Base-by-base conservation (phyloP, 2,797 vertebrate species). In the Periophthalmus magnuspinnatus region DNA sequence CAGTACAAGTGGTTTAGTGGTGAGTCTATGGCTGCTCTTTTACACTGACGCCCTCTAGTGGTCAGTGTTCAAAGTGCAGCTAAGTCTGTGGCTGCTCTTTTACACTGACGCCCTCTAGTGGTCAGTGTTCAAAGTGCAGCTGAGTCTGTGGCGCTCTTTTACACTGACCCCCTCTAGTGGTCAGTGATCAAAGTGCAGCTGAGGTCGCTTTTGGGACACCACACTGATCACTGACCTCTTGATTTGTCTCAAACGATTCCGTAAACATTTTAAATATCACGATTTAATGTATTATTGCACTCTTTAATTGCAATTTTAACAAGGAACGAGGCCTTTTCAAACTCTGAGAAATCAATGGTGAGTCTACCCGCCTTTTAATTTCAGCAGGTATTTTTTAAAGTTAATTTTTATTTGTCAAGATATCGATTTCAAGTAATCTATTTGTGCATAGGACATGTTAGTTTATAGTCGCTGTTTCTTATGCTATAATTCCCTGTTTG, bases 121-220 rank as follows among this genome's bases (percentile, higher is more conserved):
- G n/a, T n/a, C n/a, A n/a, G n/a, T n/a, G n/a, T n/a, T n/a, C n/a
- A n/a, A n/a, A n/a, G n/a, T n/a, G n/a, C n/a, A n/a, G n/a, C n/a
- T 28, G 28, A 28, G 28, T 28, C 1, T 28, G 28, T 28, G 28
- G 28, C 41, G 32, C 21, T 41, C 28, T 38, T 24, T 19, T 16
- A 33, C 67, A 47, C 67, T 69, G 21, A 24, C 34, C 13, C 68
- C 68, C 47, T 52, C 58, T 63, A 2, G 59, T n/a, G 59, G 68
- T 21, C 16, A 21, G 55, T 8, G 17, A 24, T 36, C 47, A 22
- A 17, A 61, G 14, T 61, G 6, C 45, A 59, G 14, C 3, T 17
- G 0, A 33, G 32, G 14, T 33, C 24, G 54, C 19, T 28, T 36
- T 33, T 16, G 9, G 16, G 32, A 36, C 33, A 45, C 22, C 60